Percentiles rank a stretch among this genome's conserved stretches.
Evolutionary conservation across 2,113 vertebrate species (phyloP).

Genomic region (Shinisaurus crocodilurus): DNA sequence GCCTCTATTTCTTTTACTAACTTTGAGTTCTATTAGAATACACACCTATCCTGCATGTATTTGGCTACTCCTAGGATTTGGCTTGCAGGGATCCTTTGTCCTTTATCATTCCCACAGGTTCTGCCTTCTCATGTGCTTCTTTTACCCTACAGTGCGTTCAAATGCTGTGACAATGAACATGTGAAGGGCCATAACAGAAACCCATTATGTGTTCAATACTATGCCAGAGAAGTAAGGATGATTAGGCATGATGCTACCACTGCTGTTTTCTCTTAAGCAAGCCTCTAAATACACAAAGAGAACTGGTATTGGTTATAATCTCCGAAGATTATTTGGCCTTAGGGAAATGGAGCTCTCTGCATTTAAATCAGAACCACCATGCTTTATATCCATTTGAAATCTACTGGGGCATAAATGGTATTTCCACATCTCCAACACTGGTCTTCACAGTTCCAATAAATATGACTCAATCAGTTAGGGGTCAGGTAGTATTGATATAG

Average conservation of each 20-base stretch:
- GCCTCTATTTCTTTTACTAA: not conserved
- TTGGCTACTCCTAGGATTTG: not conserved
- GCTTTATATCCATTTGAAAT: not conserved
- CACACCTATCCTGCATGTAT: not conserved
- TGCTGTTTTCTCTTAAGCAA: conserved; percentile 18
- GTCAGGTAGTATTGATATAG: no score
- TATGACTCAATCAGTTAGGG: no score
- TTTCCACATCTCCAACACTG: no score
- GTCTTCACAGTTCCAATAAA: no score
- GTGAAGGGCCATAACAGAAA: not conserved
- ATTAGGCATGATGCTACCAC: no score
- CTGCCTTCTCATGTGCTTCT: not conserved
- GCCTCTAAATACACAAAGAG: conserved; percentile 12
- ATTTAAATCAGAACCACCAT: not conserved
- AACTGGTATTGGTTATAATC: not conserved
- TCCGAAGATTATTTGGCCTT: not conserved
- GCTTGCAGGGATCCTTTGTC: not conserved
- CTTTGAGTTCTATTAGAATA: no score
- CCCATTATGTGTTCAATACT: not conserved
- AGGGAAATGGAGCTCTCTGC: no score
- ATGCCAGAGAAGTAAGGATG: not conserved
- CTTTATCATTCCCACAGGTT: not conserved
- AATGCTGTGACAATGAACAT: not conserved
- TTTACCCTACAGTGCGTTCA: not conserved
- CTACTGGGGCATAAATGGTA: not conserved